Conservation (phyloP, 30 jellyfish, hydroid and myxozoan genomes). For the Morbakka virulenta region DNA sequence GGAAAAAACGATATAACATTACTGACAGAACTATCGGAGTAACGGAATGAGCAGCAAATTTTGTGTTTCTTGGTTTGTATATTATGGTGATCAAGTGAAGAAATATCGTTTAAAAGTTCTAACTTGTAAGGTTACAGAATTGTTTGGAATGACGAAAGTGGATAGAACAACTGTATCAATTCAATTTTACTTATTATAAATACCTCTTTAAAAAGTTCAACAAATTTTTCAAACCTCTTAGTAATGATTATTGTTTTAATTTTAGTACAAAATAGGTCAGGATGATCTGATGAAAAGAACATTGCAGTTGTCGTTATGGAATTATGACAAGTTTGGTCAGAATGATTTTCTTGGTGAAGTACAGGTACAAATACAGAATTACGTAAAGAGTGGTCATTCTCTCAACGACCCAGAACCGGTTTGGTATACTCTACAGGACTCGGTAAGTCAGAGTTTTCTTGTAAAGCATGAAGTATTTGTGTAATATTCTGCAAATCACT, state of each 20-base stretch:
- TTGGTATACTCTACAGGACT: conserved; percentile 95
- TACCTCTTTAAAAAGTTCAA: not conserved
- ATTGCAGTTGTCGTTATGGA: conserved; percentile 85
- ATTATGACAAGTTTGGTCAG: conserved; percentile 94
- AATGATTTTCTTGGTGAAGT: conserved; percentile 97
- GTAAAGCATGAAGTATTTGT: not conserved
- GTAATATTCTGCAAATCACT: not conserved
- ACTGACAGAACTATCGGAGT: no score
- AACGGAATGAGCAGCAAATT: no score
- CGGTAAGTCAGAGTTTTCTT: conserved; percentile 61
- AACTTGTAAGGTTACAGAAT: no score
- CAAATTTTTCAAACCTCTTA: not conserved
- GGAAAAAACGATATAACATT: no score
- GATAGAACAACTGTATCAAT: no score
- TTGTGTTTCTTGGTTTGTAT: no score
- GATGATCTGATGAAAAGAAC: conserved; percentile 85
- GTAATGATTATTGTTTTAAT: not conserved
- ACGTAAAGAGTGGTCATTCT: conserved; percentile 72
- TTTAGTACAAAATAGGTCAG: conserved; percentile 87
- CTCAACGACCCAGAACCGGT: conserved; percentile 67
- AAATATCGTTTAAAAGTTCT: no score
- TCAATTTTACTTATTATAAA: not conserved
- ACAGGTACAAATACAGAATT: conserved; percentile 78
- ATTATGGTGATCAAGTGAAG: no score
- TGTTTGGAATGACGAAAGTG: no score